Base-by-base conservation (phyloP, 2,797 vertebrate species). In the Todus mexicanus region DNA sequence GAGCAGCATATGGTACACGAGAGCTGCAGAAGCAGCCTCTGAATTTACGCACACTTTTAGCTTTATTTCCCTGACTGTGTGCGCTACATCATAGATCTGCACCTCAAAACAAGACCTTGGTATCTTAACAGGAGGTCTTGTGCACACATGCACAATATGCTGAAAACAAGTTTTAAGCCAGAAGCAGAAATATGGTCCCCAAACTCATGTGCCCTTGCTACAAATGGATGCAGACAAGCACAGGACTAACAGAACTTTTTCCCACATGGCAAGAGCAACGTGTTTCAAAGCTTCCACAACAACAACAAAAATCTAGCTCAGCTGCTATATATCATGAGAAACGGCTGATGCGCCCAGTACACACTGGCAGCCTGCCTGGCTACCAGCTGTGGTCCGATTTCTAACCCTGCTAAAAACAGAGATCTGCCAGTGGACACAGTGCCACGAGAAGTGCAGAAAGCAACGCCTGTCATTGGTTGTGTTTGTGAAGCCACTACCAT, bases 281-380 rank as follows among this genome's bases (percentile, higher is more conserved):
- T 43, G 40, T 90, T 93, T 92, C 75, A 91, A 90, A 84, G 63
- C 64, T 72, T 90, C 53, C 69, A 82, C 60, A 20, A 63, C 29
- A 42, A 29, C 51, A 20, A 54, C 26, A 53, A 63, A 63, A 33
- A 15, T 37, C 31, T 33, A 68, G 27, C 66, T 94, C 86, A 93
- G 93, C 90, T 95, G 96, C 90, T 92, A 19, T 64, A 60, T 38
- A 92, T 87, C 64, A 95, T 83, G 87, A 96, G 87, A 83, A 95
- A 84, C 19, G 70, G 72, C 64, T 79, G 81, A 83, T 89, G 90
- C 12, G 2, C 82, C 84, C 84, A 95, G 84, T 65, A 56, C 79
- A 31, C 79, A 31, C 95, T 97, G 96, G 95, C 96, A 96, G 85
- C 78, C 70, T 80, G 93, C 96, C 94, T 94, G 93, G 79, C 93